Evolutionary conservation across 2,888 invertebrate genomes (phyloP).

Genomic region (Acanthosepion esculentum): DNA sequence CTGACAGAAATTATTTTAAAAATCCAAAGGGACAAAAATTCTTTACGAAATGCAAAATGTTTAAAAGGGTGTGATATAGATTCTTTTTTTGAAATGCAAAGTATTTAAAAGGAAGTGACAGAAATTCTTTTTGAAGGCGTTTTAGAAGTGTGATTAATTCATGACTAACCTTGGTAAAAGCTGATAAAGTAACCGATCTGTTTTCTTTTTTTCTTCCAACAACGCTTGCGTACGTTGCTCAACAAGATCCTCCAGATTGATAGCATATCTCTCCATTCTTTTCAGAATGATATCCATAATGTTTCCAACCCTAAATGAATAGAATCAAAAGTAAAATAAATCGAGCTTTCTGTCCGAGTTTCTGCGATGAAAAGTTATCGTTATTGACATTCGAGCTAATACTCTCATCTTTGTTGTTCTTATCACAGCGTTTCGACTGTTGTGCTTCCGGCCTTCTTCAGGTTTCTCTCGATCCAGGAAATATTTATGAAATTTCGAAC

Average conservation of each 20-base stretch:
- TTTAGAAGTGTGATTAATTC: not conserved
- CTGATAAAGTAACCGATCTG: slow-evolving; percentile 64
- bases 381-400: not conserved
- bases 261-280: slow-evolving; percentile 66
- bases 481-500: too few species aligned
- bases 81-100: too few species aligned
- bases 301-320: slow-evolving; percentile 54
- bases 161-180: slow-evolving; percentile 64
- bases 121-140: too few species aligned
- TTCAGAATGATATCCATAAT: slow-evolving; percentile 65
- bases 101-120: too few species aligned
- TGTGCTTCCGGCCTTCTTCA: too few species aligned
- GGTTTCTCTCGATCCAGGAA: too few species aligned
- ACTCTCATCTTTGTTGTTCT: too few species aligned
- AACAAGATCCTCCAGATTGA: slow-evolving; percentile 67
- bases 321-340: not conserved
- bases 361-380: not conserved
- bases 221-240: slow-evolving; percentile 63
- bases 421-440: too few species aligned
- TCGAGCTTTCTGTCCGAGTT: not conserved
- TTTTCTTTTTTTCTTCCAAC: slow-evolving; percentile 67
- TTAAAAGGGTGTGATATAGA: too few species aligned
- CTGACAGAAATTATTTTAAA: too few species aligned
- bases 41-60: too few species aligned
- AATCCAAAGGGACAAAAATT: too few species aligned